A percentile compares a stretch with the other conserved stretches of the same genome.
Conservation (phyloP, 2,888 invertebrate genomes). For the Coleophora flavipennella region DNA sequence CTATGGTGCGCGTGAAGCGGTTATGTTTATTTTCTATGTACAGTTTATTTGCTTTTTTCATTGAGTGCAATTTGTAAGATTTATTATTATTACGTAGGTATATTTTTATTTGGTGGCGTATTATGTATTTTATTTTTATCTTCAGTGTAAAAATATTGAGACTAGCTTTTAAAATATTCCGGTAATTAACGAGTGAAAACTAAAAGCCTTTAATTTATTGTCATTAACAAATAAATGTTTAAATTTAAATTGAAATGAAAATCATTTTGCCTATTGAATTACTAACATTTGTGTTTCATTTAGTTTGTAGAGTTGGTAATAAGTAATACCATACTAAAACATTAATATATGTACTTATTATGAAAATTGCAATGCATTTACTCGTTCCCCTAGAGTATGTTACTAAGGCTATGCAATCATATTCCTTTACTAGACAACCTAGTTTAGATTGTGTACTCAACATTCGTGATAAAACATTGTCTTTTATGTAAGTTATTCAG, state of each 20-base stretch:
- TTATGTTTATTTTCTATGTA: neutral
- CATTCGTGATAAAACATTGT: neutral
- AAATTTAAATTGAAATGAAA: neutral
- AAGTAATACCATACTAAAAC: neutral
- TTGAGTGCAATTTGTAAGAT: no score
- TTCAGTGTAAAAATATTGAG: conserved; percentile 26
- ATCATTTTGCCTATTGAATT: neutral
- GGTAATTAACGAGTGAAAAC: conserved; percentile 27
- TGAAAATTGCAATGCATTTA: neutral
- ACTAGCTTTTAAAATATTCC: conserved; percentile 61
- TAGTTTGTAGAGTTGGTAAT: neutral
- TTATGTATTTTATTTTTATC: conserved; percentile 1
- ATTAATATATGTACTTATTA: neutral
- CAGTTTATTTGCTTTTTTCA: neutral
- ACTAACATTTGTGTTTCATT: conserved; percentile 3
- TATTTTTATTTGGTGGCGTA: neutral
- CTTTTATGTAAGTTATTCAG: neutral
- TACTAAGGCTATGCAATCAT: conserved; percentile 10
- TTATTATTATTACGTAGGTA: neutral
- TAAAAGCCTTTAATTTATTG: neutral
- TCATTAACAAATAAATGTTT: neutral
- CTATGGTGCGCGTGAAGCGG: conserved; percentile 18
- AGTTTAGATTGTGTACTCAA: conserved; percentile 4
- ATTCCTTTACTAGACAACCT: conserved; percentile 11
- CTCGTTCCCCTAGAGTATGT: neutral